Evolutionary conservation across 2,797 vertebrate species (phyloP).

Genomic region (Spinus pinus): DNA sequence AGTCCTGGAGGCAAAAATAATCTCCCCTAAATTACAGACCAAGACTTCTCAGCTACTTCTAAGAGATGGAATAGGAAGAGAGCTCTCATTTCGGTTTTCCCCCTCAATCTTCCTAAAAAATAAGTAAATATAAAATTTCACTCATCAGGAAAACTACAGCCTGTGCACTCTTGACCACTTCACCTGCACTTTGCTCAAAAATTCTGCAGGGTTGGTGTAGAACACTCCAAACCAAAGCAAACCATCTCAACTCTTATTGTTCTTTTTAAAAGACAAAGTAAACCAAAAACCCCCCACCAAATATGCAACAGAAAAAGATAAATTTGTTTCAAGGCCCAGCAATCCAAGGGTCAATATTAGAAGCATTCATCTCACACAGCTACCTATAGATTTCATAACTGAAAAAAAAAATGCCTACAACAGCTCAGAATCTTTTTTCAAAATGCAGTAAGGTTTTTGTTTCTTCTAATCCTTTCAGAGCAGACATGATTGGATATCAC

Average conservation of each 20-base stretch:
- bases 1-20: background rate
- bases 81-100: background rate
- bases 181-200: background rate
- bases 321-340: background rate
- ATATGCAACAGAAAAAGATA: background rate
- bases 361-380: background rate
- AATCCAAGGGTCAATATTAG: background rate
- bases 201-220: background rate
- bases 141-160: background rate
- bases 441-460: background rate
- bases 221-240: background rate
- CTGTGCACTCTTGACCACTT: background rate
- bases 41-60: background rate
- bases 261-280: background rate
- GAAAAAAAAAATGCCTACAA: background rate
- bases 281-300: rapidly evolving
- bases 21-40: background rate
- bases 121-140: background rate
- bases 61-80: background rate
- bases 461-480: constrained; percentile 2
- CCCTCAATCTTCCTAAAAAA: background rate
- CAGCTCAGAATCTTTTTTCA: background rate
- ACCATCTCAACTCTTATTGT: background rate
- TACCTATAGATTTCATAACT: background rate
- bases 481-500: background rate